Evolutionary conservation across 2,888 invertebrate species (phyloP).

Genomic region (Apotomis turbidana): DNA sequence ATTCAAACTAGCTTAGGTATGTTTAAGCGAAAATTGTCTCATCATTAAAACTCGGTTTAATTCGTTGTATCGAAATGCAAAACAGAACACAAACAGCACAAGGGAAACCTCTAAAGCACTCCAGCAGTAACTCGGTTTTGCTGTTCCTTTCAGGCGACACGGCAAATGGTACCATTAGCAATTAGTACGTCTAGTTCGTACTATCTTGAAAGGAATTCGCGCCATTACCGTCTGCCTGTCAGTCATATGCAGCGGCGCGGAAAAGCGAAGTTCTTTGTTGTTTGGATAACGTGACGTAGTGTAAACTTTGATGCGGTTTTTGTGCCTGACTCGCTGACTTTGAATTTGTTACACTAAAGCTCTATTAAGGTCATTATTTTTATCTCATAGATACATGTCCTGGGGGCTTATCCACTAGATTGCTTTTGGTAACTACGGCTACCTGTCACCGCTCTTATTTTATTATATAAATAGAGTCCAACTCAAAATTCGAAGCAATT

Average conservation of each 20-base stretch:
- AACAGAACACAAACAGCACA: neutral
- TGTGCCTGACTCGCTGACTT: neutral
- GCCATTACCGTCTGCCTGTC: conserved; percentile 25
- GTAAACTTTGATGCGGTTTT: neutral
- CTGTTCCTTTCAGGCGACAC: conserved; percentile 13
- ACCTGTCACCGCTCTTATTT: too few species aligned
- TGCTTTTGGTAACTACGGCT: too few species aligned
- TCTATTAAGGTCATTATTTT: too few species aligned
- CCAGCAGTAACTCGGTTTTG: neutral
- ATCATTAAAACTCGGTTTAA: neutral
- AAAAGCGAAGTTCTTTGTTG: conserved; percentile 4
- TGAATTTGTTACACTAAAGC: neutral
- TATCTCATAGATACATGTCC: too few species aligned
- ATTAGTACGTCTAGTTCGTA: conserved; percentile 26
- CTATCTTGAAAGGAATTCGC: conserved; percentile 29
- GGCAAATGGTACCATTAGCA: conserved; percentile 23
- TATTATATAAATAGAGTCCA: too few species aligned
- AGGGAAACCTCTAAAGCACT: neutral
- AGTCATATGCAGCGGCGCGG: conserved; percentile 26
- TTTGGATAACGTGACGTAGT: neutral
- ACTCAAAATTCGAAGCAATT: too few species aligned
- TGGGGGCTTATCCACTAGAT: too few species aligned
- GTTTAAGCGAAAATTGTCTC: neutral
- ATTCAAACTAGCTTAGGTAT: neutral
- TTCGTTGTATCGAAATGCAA: conserved; percentile 3